Evolutionary conservation across 2,113 vertebrate species (phyloP).

Genomic region (Tragulus kanchil): DNA sequence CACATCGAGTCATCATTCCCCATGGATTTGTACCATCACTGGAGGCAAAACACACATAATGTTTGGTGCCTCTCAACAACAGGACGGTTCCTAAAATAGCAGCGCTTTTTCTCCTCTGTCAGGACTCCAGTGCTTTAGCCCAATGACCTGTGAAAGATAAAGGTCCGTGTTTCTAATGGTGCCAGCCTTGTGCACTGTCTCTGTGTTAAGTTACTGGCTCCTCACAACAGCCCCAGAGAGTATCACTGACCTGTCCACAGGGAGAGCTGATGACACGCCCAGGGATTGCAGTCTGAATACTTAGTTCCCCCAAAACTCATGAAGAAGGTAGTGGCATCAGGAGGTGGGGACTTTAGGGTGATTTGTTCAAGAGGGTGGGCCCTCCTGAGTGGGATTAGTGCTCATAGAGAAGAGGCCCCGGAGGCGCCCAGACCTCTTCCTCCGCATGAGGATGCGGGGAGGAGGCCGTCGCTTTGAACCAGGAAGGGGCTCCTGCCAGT

Average conservation of each 20-base stretch:
- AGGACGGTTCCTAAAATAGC: accelerated
- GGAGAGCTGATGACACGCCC: too few relatives aligned
- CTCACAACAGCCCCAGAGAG: accelerated
- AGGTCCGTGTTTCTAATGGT: not conserved
- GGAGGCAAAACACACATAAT: too few relatives aligned
- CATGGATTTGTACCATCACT: accelerated
- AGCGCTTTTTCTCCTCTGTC: too few relatives aligned
- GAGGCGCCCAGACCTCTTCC: not conserved
- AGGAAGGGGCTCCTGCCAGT: not conserved
- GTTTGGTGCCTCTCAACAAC: not conserved
- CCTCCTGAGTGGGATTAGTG: not conserved
- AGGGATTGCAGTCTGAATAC: not conserved
- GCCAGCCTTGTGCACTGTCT: accelerated
- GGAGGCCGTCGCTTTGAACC: not conserved
- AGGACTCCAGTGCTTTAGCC: not conserved
- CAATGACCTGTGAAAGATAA: not conserved
- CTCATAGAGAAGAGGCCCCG: not conserved
- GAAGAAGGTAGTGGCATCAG: not conserved
- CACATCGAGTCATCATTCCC: accelerated
- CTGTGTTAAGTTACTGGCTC: accelerated
- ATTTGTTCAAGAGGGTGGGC: not conserved
- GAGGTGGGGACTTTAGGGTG: not conserved
- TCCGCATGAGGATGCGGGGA: not conserved
- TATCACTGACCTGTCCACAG: not conserved
- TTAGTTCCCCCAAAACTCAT: not conserved